These are phyloP conservation scores for Colossoma macropomum DNA, from an alignment of 2,113 vertebrate species.

Conservation along the genomic window DNA sequence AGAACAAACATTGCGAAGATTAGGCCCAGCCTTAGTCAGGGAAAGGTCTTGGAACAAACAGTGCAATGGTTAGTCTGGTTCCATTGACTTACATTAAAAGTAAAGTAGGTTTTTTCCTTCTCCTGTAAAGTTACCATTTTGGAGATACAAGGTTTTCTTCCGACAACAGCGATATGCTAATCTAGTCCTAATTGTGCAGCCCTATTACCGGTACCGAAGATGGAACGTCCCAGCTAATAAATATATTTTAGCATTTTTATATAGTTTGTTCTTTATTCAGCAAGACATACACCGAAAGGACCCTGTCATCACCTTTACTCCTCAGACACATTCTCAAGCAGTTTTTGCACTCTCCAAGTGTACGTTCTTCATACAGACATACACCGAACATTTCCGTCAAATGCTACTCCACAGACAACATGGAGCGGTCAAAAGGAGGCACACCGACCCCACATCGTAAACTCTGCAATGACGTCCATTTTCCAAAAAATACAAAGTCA, in stretches of 20 bases:
- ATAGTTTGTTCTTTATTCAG: not conserved
- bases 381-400: constrained; percentile 36
- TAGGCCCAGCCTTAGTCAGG: no score
- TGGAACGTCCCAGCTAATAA: not conserved
- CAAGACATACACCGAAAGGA: not conserved
- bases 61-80: no score
- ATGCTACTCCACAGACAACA: constrained; percentile 38
- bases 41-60: no score
- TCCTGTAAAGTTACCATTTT: no score
- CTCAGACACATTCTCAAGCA: not conserved
- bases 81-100: no score
- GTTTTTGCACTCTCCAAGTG: not conserved
- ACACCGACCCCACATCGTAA: constrained; percentile 26
- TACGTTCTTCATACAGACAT: constrained; percentile 13
- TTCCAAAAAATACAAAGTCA: not conserved
- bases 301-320: not conserved
- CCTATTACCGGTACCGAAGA: not conserved
- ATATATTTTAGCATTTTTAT: not conserved
- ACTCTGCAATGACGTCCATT: constrained; percentile 4
- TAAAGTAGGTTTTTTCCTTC: no score
- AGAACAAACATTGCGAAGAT: no score
- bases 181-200: not conserved
- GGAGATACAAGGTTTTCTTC: no score
- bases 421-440: constrained; percentile 44
- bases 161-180: no score